Conservation (phyloP, 2,797 vertebrate genomes). For the Sphenodon punctatus region DNA sequence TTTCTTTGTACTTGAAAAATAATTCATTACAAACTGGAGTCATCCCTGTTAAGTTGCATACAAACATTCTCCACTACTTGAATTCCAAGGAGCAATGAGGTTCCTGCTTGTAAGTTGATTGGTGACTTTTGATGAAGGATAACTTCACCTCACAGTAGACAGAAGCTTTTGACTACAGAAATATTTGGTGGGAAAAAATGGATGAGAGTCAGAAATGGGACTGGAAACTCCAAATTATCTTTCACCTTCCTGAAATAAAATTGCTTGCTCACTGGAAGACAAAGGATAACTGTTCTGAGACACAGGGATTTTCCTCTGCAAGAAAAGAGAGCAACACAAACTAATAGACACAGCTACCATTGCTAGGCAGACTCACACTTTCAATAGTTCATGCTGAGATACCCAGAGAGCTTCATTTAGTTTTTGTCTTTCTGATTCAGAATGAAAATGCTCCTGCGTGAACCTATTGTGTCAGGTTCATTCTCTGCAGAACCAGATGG, state of each 20-base stretch:
- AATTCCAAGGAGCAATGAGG: background rate
- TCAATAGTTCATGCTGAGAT: background rate
- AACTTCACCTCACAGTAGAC: background rate
- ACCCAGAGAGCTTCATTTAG: background rate
- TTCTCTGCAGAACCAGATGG: background rate
- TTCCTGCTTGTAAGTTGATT: background rate
- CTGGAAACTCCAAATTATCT: background rate
- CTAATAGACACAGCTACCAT: background rate
- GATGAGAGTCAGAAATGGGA: background rate
- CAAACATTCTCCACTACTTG: background rate
- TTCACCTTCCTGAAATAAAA: background rate
- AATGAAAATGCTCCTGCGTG: background rate
- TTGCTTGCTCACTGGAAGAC: background rate
- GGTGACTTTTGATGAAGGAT: background rate
- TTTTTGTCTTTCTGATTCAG: background rate
- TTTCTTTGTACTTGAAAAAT: background rate
- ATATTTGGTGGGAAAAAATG: background rate
- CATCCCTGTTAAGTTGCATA: background rate
- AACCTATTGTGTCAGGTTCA: slow-evolving; percentile 3
- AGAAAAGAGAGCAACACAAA: background rate
- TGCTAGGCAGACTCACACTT: background rate
- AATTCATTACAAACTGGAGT: background rate
- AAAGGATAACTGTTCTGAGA: background rate
- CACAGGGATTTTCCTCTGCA: background rate
- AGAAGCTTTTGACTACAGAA: too few relatives aligned